Percentiles rank a stretch among this genome's conserved stretches.
Conservation (phyloP, 2,113 vertebrate genomes). For the Elephas maximus region DNA sequence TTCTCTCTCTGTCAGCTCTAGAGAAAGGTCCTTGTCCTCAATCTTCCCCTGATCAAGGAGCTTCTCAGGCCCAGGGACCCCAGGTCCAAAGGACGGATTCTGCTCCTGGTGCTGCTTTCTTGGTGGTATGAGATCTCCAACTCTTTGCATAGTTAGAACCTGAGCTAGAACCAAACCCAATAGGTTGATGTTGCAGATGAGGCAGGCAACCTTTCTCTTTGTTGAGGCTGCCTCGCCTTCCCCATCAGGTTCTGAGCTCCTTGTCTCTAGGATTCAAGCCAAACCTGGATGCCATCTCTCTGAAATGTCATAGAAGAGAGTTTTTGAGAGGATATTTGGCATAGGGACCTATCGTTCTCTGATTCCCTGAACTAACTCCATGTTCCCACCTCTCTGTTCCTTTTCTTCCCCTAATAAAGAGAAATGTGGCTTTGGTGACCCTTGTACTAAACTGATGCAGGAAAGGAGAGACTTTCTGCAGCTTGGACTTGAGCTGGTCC, state of each 20-base stretch:
- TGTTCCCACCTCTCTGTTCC: neutral
- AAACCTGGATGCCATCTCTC: neutral
- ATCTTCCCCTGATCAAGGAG: no score
- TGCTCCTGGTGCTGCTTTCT: no score
- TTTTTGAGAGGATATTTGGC: neutral
- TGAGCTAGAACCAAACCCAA: neutral
- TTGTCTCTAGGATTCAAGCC: neutral
- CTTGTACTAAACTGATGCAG: neutral
- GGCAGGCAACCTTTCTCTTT: neutral
- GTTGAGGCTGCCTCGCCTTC: neutral
- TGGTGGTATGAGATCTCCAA: no score
- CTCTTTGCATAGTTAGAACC: neutral
- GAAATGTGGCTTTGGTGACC: neutral
- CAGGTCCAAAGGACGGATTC: no score
- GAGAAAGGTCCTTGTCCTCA: no score
- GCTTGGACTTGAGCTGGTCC: neutral
- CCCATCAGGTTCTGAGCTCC: neutral
- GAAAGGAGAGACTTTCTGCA: neutral
- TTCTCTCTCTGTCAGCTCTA: no score
- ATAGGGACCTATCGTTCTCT: neutral
- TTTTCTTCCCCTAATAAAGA: neutral
- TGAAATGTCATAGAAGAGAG: neutral
- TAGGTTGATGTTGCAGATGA: neutral
- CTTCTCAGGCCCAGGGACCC: no score
- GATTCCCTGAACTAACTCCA: neutral